Evolutionary conservation across 2,797 vertebrate genomes (phyloP), one percentile per base, ranked within the genome.

Genomic region (Lithobates pipiens): DNA sequence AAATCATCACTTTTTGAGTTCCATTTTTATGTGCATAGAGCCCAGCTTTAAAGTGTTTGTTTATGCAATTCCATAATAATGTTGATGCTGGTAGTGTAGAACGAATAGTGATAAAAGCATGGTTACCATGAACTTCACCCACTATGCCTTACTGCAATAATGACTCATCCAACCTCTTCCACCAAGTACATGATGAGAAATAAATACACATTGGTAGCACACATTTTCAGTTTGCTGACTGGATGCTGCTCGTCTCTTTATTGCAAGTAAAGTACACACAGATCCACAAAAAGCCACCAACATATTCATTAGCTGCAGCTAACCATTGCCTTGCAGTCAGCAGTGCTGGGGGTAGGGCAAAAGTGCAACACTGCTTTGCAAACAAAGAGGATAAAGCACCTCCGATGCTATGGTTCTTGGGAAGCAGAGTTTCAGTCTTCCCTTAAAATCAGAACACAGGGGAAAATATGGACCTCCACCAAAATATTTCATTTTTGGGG

Each of bases 211-310:
- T 16, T 13, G 27, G 25, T 21, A 15, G 15, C 29, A 80, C 78
- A 80, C 78, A 27, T n/a, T 29, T 29, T 27, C 63, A 80, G 44
- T 74, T 80, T 76, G 63, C 77, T 46, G 77, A 69, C 69, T 54
- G 75, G 27, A 83, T 83, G 71, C 75, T 72, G 69, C 72, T 76
- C 77, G 23, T 36, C 74, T 71, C 32, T 88, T 88, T 81, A 84
- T 88, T 83, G 78, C 72, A 34, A 74, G 50, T 79, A 81, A 57
- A 80, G 34, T 46, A 61, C 68, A 46, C 11, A 83, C 80, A 73
- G 69, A 46, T 68, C 80, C 80, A 86, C 80, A 86, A 69, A 32
- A 86, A 86, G 76, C 75, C 85, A 73, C 74, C 85, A 39, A 77
- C 36, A 73, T 13, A 72, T 71, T 70, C 18, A 21, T 68, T 50